A percentile compares a stretch with the other conserved stretches of the same genome.
These are phyloP conservation scores for Drosophila anceps DNA, from an alignment of 2,888 invertebrate species.

Conservation along the genomic window DNA sequence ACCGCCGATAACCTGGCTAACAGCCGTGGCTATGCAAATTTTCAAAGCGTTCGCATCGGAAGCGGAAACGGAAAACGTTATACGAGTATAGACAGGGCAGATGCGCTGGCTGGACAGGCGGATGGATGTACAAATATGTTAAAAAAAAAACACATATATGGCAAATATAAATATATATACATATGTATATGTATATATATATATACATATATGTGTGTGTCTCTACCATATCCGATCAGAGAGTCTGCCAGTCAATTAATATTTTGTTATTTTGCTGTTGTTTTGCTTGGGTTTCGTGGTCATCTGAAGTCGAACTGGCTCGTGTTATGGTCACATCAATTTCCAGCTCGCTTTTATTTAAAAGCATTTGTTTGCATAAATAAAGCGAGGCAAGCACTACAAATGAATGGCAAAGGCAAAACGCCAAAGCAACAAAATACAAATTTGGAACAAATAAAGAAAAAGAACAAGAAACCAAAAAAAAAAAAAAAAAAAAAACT, in stretches of 20 bases:
- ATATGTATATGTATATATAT: not conserved
- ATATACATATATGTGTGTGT: conserved; percentile 18
- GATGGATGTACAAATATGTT: conserved; percentile 12
- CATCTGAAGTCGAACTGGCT: conserved; percentile 46
- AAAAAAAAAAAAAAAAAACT: conserved; percentile 46
- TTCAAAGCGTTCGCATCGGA: conserved; percentile 45
- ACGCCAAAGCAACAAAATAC: conserved; percentile 22
- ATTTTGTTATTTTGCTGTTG: conserved; percentile 65
- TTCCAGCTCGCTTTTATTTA: conserved; percentile 60
- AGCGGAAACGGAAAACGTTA: conserved; percentile 73
- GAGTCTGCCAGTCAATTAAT: conserved; percentile 72
- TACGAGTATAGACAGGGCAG: conserved; percentile 32
- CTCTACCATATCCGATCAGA: conserved; percentile 47
- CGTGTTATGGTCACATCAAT: conserved; percentile 66
- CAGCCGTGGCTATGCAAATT: conserved; percentile 58
- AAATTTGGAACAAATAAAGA: conserved; percentile 7
- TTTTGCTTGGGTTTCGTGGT: conserved; percentile 24
- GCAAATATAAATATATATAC: not conserved
- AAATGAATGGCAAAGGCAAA: conserved; percentile 36
- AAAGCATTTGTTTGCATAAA: conserved; percentile 77
- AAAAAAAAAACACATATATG: not conserved
- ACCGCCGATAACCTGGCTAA: conserved; percentile 37
- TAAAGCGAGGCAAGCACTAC: conserved; percentile 41
- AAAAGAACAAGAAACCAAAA: not conserved
- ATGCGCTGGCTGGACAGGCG: conserved; percentile 16